Evolutionary conservation across 2,113 vertebrate genomes (phyloP).

Genomic region (Leuciscus idus): DNA sequence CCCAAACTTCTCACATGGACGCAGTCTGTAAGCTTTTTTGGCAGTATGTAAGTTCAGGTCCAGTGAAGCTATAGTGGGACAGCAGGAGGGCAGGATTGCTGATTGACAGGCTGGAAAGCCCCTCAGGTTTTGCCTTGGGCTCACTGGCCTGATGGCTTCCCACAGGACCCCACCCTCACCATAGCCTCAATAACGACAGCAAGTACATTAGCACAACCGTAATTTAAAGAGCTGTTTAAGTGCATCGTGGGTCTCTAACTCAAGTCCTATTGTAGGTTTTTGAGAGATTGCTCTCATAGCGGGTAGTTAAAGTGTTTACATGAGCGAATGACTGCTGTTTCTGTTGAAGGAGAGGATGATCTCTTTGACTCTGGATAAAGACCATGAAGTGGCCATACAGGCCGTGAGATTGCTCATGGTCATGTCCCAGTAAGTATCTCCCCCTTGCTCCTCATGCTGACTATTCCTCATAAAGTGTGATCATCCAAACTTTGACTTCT

Average conservation of each 20-base stretch:
- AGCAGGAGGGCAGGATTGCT: constrained; percentile 11
- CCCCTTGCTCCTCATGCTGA: constrained; percentile 2
- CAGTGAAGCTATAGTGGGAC: constrained; percentile 13
- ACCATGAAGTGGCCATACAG: constrained; percentile 89
- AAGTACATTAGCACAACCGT: constrained; percentile 34
- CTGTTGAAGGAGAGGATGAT: constrained; percentile 84
- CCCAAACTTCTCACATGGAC: constrained; percentile 2
- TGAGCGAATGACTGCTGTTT: constrained; percentile 29
- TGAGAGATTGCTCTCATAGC: constrained; percentile 37
- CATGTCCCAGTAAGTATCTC: constrained; percentile 84
- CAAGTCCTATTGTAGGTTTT: constrained; percentile 27
- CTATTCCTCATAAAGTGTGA: background rate
- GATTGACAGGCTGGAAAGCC: constrained; percentile 52
- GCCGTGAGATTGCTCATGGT: constrained; percentile 87
- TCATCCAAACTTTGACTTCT: background rate
- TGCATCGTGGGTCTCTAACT: constrained; percentile 9
- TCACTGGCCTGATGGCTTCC: constrained; percentile 36
- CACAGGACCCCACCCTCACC: constrained; percentile 25
- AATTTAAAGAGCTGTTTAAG: constrained; percentile 31
- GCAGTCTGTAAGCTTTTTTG: background rate
- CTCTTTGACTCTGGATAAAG: constrained; percentile 91
- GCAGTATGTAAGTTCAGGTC: constrained; percentile 7
- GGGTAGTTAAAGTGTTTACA: constrained; percentile 39
- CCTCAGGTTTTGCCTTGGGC: constrained; percentile 56
- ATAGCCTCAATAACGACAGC: constrained; percentile 30